Percentiles rank a stretch among this genome's conserved stretches.
Conservation (phyloP, 2,113 vertebrate genomes). For the Planiliza haematocheilus region DNA sequence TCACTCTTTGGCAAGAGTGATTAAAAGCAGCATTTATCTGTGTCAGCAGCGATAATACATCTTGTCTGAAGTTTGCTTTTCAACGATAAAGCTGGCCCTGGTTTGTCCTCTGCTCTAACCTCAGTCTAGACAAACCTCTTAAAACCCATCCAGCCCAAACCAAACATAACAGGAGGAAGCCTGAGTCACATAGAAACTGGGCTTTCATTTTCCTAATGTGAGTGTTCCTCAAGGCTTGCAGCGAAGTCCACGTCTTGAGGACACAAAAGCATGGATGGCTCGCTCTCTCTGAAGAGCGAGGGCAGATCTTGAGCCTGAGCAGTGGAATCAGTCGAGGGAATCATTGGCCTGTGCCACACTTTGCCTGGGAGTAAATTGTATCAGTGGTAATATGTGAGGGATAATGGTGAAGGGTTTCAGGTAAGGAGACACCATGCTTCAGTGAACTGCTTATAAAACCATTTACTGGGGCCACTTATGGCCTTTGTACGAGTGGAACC, state of each 20-base stretch:
- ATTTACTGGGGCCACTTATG: constrained; percentile 54
- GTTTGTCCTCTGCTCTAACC: constrained; percentile 27
- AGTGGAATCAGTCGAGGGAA: constrained; percentile 37
- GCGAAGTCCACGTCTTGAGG: constrained; percentile 29
- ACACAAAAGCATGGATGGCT: constrained; percentile 31
- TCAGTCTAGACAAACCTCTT: constrained; percentile 41
- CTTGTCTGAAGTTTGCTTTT: constrained; percentile 29
- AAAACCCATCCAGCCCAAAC: constrained; percentile 23
- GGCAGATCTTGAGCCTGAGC: constrained; percentile 17
- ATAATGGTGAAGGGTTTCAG: constrained; percentile 53
- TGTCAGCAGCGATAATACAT: constrained; percentile 33
- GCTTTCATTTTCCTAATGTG: constrained; percentile 48
- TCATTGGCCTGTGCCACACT: constrained; percentile 38
- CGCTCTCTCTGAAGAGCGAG: constrained; percentile 32
- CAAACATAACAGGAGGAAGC: constrained; percentile 17
- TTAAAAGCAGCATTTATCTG: constrained; percentile 15
- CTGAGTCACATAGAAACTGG: constrained; percentile 27
- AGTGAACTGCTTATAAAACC: constrained; percentile 51
- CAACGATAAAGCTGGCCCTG: constrained; percentile 3
- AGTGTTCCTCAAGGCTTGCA: constrained; percentile 14
- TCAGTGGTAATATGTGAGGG: constrained; percentile 59
- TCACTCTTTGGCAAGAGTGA: constrained; percentile 1
- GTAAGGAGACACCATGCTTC: constrained; percentile 53
- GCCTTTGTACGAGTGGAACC: constrained; percentile 39
- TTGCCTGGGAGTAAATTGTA: constrained; percentile 52